Base-by-base conservation (phyloP, 1,140 invertebrate species). In the Drosophila bipectinata region DNA sequence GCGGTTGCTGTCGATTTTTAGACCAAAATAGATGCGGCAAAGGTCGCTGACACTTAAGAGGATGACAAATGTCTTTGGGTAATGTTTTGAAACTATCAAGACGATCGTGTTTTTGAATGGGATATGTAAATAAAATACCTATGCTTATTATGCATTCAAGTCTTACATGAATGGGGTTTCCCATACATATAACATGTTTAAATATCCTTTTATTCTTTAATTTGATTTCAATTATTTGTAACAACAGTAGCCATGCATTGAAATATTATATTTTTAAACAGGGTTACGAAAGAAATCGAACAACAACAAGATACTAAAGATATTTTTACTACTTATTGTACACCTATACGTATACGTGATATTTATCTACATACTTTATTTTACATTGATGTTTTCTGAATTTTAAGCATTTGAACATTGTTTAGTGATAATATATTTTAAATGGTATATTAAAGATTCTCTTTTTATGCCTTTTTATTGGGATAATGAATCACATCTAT, bases 11-110 rank as follows among this genome's bases (percentile, higher is more conserved):
- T 32, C n/a, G 7, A 58, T 57, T 41, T 47, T 0, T 21, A 5
- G 8, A 24, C 34, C 32, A 44, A 64, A 73, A 71, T 69, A 69
- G 67, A 69, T 24, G 34, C 6, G 15, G 10, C 52, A 57, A 49
- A 41, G 67, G 67, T 71, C 67, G 64, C 24, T 69, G 67, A 71
- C 67, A 41, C 44, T 68, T 69, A 26, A 69, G 51, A 10, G 52
- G 18, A 39, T 15, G 30, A 32, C 18, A 12, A 15, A 54, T 55
- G 24, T 47, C 6, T 2, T 10, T 4, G n/a, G n/a, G 4, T 12
- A 6, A 37, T 14, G 47, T 21, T 21, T 47, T 21, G 8, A 47
- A 21, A 47, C 14, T 45, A 45, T 7, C 5, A 9, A 15, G 39
- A 14, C 3, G 12, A 41, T 14, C 12, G 15, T 45, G 8, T 3